Percentiles rank a stretch among this genome's conserved stretches.
Conservation (phyloP, 2,113 vertebrate genomes). For the Atractosteus spatula region DNA sequence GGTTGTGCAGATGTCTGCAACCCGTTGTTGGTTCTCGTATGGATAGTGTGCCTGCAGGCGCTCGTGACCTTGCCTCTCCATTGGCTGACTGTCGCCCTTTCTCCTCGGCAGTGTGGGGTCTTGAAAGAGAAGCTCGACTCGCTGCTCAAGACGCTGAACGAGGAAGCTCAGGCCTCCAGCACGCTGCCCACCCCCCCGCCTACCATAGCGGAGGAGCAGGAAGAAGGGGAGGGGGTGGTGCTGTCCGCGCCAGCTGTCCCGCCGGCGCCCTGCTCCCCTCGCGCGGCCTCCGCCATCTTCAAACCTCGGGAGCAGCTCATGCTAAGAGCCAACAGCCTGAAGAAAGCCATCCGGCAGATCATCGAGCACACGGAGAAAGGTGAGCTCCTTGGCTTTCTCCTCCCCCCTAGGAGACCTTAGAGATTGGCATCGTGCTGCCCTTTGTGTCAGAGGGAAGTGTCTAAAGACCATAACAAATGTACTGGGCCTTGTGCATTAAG, state of each 20-base stretch:
- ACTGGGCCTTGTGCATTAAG: no score
- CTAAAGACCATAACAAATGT: no score
- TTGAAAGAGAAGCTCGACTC: conserved; percentile 95
- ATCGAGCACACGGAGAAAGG: conserved; percentile 96
- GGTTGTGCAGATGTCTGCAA: no score
- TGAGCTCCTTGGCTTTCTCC: conserved; percentile 35
- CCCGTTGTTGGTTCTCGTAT: not conserved
- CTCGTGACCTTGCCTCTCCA: not conserved
- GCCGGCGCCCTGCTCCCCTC: conserved; percentile 50
- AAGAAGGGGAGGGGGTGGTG: conserved; percentile 70
- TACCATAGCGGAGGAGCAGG: conserved; percentile 85
- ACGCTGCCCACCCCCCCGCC: conserved; percentile 76
- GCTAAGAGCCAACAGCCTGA: conserved; percentile 94
- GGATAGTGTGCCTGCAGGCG: not conserved
- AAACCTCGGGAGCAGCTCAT: conserved; percentile 92
- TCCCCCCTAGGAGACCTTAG: no score
- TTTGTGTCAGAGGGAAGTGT: no score
- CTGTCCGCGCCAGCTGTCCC: conserved; percentile 45
- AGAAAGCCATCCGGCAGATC: conserved; percentile 96
- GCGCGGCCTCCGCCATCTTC: conserved; percentile 73
- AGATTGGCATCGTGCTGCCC: no score
- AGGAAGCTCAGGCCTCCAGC: conserved; percentile 85
- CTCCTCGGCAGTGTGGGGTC: conserved; percentile 76
- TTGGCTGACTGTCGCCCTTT: not conserved
- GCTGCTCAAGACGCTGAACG: conserved; percentile 84